phyloP scores from a whole-genome alignment of 2,888 invertebrate genomes.

The Sinodicranocentrus sp. region DNA sequence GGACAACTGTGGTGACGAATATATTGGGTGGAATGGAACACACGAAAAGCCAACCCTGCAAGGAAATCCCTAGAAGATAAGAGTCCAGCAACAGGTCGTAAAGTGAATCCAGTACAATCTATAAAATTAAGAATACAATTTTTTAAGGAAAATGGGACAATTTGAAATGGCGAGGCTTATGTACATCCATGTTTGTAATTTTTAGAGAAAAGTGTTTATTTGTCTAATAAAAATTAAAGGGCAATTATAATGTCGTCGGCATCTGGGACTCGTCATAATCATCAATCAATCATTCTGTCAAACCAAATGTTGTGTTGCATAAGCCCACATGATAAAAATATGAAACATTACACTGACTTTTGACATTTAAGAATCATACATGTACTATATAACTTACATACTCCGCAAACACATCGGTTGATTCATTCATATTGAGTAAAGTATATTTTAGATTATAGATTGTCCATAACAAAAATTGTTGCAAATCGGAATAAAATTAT shows the following conservation, averaged over 20 bases:
- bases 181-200: too few relatives aligned
- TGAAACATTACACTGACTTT: slow-evolving; percentile 23
- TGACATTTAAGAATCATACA: slow-evolving; percentile 9
- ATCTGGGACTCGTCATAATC: slow-evolving; percentile 22
- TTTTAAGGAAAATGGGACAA: neutral
- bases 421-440: too few relatives aligned
- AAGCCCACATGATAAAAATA: slow-evolving; percentile 1
- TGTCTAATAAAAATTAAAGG: neutral
- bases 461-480: too few relatives aligned
- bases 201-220: neutral
- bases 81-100: slow-evolving; percentile 97
- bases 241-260: neutral
- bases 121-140: slow-evolving; percentile 57
- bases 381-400: too few relatives aligned
- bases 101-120: slow-evolving; percentile 98
- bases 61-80: slow-evolving; percentile 99
- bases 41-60: slow-evolving; percentile 97
- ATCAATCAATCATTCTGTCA: slow-evolving; percentile 4
- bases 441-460: too few relatives aligned
- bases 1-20: slow-evolving; percentile 96
- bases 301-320: slow-evolving; percentile 18
- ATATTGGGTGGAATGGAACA: slow-evolving; percentile 99
- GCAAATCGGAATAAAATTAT: too few relatives aligned
- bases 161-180: neutral
- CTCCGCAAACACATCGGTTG: too few relatives aligned